phyloP scores from a whole-genome alignment of 1,140 invertebrate genomes.

The Doryteuthis pealeii region DNA sequence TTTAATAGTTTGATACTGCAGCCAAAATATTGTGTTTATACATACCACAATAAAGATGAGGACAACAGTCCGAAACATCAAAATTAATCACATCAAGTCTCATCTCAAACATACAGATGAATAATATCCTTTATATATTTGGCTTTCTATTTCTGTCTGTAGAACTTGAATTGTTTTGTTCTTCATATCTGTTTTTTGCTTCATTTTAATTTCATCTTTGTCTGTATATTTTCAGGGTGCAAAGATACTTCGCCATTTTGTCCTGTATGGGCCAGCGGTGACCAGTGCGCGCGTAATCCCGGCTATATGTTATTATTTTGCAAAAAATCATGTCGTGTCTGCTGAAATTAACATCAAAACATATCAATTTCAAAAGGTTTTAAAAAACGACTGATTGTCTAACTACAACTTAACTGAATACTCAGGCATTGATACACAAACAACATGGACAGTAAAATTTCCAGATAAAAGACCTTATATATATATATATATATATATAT shows the following conservation, averaged over 20 bases:
- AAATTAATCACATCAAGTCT: neutral
- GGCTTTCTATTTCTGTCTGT: neutral
- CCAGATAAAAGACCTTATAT: too few relatives aligned
- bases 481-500: too few relatives aligned
- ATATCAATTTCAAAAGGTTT: too few relatives aligned
- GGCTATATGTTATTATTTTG: constrained; percentile 41
- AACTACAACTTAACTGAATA: too few relatives aligned
- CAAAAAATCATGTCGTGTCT: constrained; percentile 36
- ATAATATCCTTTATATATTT: neutral
- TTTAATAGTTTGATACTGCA: too few relatives aligned
- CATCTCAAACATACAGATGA: neutral
- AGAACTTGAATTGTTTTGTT: too few relatives aligned
- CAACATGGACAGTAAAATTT: too few relatives aligned
- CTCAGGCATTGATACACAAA: too few relatives aligned
- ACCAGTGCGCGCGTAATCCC: constrained; percentile 34
- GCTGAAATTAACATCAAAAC: constrained; percentile 3
- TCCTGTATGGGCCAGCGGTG: constrained; percentile 35
- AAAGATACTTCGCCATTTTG: constrained; percentile 37
- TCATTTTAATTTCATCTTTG: neutral
- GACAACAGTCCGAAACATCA: neutral
- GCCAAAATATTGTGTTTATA: too few relatives aligned
- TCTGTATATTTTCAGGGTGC: constrained; percentile 33
- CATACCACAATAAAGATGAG: too few relatives aligned
- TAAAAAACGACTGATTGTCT: too few relatives aligned
- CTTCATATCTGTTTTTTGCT: too few relatives aligned